phyloP scores from a whole-genome alignment of 1,140 invertebrate species.

The Sarcophaga bullata region DNA sequence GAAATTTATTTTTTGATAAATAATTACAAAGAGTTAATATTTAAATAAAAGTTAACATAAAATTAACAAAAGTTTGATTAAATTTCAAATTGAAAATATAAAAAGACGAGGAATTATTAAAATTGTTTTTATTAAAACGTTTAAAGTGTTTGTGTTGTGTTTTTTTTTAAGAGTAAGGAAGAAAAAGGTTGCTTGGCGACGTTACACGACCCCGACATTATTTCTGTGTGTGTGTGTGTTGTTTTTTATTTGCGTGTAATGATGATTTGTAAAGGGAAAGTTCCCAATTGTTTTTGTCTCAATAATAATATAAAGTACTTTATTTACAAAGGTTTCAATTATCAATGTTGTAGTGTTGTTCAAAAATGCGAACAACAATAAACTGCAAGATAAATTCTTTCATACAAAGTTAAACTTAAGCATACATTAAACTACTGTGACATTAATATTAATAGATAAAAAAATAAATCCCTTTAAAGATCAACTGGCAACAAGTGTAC shows the following conservation, averaged over 20 bases:
- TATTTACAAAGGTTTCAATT: not conserved
- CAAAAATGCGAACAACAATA: not conserved
- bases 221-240: not conserved
- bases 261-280: slow-evolving; percentile 14
- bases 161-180: not conserved
- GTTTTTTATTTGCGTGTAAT: not conserved
- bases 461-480: slow-evolving; percentile 19
- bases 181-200: slow-evolving; percentile 18
- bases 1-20: not conserved
- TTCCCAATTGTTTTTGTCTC: not conserved
- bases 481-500: slow-evolving; percentile 18
- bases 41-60: not conserved
- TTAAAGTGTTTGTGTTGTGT: not conserved
- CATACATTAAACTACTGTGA: not conserved
- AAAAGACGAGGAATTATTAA: not conserved
- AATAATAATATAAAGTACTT: not conserved
- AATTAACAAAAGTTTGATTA: not conserved
- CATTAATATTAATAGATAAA: not conserved
- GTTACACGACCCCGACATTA: slow-evolving; percentile 16
- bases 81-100: not conserved
- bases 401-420: not conserved
- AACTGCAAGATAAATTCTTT: not conserved
- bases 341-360: not conserved
- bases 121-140: not conserved
- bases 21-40: not conserved